Evolutionary conservation across 2,113 vertebrate species (phyloP), one percentile per base, ranked within the genome.

Genomic region (Pedionomus torquatus): DNA sequence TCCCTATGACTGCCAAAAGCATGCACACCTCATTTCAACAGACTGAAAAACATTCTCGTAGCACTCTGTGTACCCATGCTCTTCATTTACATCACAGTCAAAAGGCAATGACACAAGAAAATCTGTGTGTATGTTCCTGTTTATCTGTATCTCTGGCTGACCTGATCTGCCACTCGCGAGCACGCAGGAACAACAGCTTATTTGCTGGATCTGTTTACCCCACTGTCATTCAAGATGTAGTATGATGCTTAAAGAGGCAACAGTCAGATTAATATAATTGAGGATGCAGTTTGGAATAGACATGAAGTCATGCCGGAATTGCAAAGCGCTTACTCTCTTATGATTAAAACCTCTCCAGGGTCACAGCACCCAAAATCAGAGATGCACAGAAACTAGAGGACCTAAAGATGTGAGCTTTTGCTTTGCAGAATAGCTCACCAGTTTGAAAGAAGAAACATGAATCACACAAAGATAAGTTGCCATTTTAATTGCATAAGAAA

Each of bases 161-260:
- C 95, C 83, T 89, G 55, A 92, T 76, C 52, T 97, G 95, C 89
- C 94, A 80, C 83, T 89, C 17, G 64, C 5, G 2, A 82, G 69
- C 28, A 24, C 19, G 5, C 35, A 31, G 84, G 70, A 18, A 69
- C 6, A 13, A 37, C 33, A 55, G 87, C 81, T 94, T 57, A 75
- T 91, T 94, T 96, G 91, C 83, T 64, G 90, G 77, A 84, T 93
- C 89, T 77, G 79, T 93, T 96, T 94, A 79, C 83, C 75, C 44
- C 76, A 4, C 85, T 79, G 83, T 17, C 86, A 89, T 17, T 90
- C 87, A 93, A 71, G 89, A 94, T 60, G 81, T 10, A 84, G 82
- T 58, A 60, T 0, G 8, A 44, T 54, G 74, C 91, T 71, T 93
- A 91, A 97, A 96, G 13, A 91, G 94, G 83, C 91, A 85, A 24